phyloP scores from a whole-genome alignment of 2,797 vertebrate species.

The Pseudochaenichthys georgianus region DNA sequence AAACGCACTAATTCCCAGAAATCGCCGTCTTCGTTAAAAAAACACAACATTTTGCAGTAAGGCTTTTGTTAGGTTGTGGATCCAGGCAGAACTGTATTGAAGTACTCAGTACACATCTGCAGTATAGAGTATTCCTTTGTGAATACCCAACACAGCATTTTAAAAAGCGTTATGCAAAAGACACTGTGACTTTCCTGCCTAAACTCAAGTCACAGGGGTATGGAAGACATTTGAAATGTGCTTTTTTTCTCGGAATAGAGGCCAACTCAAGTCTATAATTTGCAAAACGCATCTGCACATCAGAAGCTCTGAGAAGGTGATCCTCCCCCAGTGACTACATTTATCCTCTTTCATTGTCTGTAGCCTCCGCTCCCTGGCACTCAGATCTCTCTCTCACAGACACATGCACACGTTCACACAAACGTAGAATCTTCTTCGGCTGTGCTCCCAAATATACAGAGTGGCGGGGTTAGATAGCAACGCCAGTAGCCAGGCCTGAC shows the following conservation, averaged over 20 bases:
- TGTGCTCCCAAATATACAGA: conserved; percentile 55
- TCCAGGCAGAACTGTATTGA: conserved; percentile 28
- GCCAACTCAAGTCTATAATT: conserved; percentile 43
- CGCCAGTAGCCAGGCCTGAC: conserved; percentile 74
- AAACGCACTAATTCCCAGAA: conserved; percentile 19
- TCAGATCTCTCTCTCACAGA: conserved; percentile 16
- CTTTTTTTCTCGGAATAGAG: conserved; percentile 18
- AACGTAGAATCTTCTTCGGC: conserved; percentile 40
- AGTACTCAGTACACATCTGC: conserved; percentile 15
- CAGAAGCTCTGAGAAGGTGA: conserved; percentile 39
- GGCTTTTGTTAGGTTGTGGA: conserved; percentile 43
- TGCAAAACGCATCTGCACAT: conserved; percentile 32
- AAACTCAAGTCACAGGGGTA: conserved; percentile 8
- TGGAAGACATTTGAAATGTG: conserved; percentile 5
- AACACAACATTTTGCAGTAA: conserved; percentile 9
- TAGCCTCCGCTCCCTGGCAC: conserved; percentile 22
- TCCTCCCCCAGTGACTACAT: conserved; percentile 50
- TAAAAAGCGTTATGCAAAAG: conserved; percentile 25
- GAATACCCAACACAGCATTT: conserved; percentile 47
- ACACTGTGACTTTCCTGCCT: conserved; percentile 10
- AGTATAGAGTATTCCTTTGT: conserved; percentile 34
- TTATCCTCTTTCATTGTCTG: conserved; percentile 56
- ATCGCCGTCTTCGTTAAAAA: not conserved
- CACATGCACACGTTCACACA: conserved; percentile 15
- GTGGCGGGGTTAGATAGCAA: conserved; percentile 62